These are phyloP conservation scores for Lichenostomus cassidix DNA, from an alignment of 2,113 vertebrate species.

Conservation along the genomic window DNA sequence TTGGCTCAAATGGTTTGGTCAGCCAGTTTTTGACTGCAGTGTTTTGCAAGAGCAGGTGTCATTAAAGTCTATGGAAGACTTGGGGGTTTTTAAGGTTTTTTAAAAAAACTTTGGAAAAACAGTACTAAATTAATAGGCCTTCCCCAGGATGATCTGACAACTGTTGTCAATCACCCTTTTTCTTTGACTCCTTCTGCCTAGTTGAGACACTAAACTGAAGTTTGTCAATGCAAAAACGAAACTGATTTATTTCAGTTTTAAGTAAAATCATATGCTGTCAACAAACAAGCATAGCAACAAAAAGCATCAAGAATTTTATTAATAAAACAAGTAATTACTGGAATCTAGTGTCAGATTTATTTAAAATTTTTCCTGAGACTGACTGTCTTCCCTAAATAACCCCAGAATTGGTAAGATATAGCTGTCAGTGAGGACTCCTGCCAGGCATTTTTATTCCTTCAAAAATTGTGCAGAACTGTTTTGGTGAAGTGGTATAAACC, in stretches of 20 bases:
- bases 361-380: background rate
- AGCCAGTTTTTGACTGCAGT: background rate
- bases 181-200: background rate
- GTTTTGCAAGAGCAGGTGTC: background rate
- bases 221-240: conserved; percentile 27
- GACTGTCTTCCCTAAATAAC: background rate
- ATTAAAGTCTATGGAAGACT: background rate
- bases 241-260: background rate
- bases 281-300: background rate
- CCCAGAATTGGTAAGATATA: background rate
- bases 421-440: background rate
- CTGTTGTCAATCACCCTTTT: background rate
- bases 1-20: background rate
- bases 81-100: background rate
- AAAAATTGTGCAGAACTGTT: background rate
- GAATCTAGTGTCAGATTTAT: background rate
- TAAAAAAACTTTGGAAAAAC: background rate
- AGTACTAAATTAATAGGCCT: background rate
- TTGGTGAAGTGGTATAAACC: conserved; percentile 1
- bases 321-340: background rate
- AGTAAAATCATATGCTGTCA: background rate
- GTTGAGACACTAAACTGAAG: background rate
- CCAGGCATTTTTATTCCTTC: background rate
- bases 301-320: background rate
- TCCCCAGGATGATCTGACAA: background rate